A percentile compares a stretch with the other conserved stretches of the same genome.
Conservation (phyloP, 2,113 vertebrate species). For the Monarcha castaneiventris region DNA sequence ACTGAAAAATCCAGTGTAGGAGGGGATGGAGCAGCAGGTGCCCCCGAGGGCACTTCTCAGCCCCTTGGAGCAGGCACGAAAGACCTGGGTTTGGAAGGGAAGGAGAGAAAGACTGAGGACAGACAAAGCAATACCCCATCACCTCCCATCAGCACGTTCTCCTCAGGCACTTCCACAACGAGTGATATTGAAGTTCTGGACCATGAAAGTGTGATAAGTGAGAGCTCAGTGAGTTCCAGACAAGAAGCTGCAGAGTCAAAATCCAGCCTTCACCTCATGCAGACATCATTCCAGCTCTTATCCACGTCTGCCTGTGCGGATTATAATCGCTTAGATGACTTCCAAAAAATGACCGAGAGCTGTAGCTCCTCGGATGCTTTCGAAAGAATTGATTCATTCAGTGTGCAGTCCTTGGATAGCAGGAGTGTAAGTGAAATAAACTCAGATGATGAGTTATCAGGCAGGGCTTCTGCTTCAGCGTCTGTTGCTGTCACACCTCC, state of each 20-base stretch:
- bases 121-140: slow-evolving; percentile 95
- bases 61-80: slow-evolving; percentile 71
- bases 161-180: slow-evolving; percentile 96
- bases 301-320: slow-evolving; percentile 90
- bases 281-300: slow-evolving; percentile 95
- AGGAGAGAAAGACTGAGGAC: slow-evolving; percentile 90
- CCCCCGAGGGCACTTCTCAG: slow-evolving; percentile 32
- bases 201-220: slow-evolving; percentile 96
- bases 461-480: slow-evolving; percentile 80
- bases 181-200: slow-evolving; percentile 98
- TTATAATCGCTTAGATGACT: slow-evolving; percentile 89
- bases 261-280: slow-evolving; percentile 91
- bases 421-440: slow-evolving; percentile 98
- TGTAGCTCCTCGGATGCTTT: slow-evolving; percentile 94
- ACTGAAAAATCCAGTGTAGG: slow-evolving; percentile 7
- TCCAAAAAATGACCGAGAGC: slow-evolving; percentile 93
- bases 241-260: slow-evolving; percentile 91
- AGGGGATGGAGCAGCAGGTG: background rate
- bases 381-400: slow-evolving; percentile 97
- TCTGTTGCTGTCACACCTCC: slow-evolving; percentile 76
- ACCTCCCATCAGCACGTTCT: slow-evolving; percentile 93
- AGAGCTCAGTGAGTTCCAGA: slow-evolving; percentile 95
- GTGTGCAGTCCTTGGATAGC: slow-evolving; percentile 95
- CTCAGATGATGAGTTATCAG: slow-evolving; percentile 92
- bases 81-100: slow-evolving; percentile 77